Evolutionary conservation across 2,113 vertebrate species (phyloP).

Genomic region (Datnioides undecimradiatus): DNA sequence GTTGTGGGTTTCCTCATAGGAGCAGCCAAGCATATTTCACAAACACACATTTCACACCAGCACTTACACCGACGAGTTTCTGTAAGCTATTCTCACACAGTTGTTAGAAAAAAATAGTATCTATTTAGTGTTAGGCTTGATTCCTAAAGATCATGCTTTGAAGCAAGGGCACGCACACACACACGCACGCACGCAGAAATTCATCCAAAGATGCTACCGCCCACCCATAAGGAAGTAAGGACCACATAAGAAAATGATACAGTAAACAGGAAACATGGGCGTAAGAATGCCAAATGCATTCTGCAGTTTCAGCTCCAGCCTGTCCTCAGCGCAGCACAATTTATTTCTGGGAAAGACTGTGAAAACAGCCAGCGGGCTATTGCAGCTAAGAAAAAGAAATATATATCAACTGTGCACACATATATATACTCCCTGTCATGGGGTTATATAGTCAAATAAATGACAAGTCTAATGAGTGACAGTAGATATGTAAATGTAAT

Average conservation of each 20-base stretch:
- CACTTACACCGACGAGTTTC: conserved; percentile 18
- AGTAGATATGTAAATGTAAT: conserved; percentile 53
- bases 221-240: conserved; percentile 68
- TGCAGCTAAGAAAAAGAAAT: conserved; percentile 11
- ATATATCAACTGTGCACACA: no score
- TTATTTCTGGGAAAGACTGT: conserved; percentile 76
- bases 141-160: neutral
- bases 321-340: conserved; percentile 59
- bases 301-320: conserved; percentile 71
- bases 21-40: conserved; percentile 62
- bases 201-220: conserved; percentile 53
- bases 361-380: conserved; percentile 60
- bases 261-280: conserved; percentile 83
- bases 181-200: conserved; percentile 22
- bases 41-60: conserved; percentile 50
- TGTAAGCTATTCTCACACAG: conserved; percentile 1
- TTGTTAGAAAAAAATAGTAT: neutral
- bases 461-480: conserved; percentile 59
- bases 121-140: neutral
- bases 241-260: conserved; percentile 71
- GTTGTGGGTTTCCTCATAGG: conserved; percentile 72
- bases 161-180: neutral
- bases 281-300: conserved; percentile 77
- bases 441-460: conserved; percentile 56
- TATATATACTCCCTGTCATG: conserved; percentile 17